Evolutionary conservation across 92 coral and sea anemone species (phyloP).

Genomic region (Pocillopora meandrina): DNA sequence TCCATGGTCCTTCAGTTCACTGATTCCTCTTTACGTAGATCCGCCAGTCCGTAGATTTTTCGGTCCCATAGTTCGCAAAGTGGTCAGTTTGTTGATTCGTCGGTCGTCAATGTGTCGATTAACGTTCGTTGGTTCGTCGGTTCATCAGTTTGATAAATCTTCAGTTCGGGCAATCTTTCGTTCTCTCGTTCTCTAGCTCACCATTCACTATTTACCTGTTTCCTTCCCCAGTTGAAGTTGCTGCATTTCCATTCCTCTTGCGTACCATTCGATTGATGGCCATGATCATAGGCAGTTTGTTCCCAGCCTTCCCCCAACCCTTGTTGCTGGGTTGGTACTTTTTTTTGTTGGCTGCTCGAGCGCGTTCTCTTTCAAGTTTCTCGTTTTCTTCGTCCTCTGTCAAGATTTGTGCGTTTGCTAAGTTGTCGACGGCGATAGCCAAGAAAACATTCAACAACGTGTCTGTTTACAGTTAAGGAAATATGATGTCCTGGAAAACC

Average conservation of each 20-base stretch:
- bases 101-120: no score
- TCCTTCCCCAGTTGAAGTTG: constrained; percentile 17
- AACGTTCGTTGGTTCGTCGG: no score
- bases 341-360: constrained; percentile 55
- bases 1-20: no score
- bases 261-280: constrained; percentile 54
- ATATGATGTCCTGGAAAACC: not conserved
- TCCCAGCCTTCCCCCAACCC: constrained; percentile 64
- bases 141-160: no score
- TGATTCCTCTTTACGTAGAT: no score
- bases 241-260: constrained; percentile 45
- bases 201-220: no score
- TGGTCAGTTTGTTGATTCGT: no score
- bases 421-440: constrained; percentile 99
- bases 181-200: no score
- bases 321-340: constrained; percentile 48
- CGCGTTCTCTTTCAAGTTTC: constrained; percentile 64
- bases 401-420: constrained; percentile 96
- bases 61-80: no score
- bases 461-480: constrained; percentile 72
- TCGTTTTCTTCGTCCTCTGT: constrained; percentile 95
- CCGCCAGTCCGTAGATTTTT: no score
- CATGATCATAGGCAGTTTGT: constrained; percentile 57
- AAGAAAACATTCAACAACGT: constrained; percentile 94
- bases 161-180: no score